Evolutionary conservation across 2,888 invertebrate species (phyloP).

Genomic region (Pinctada fucata): DNA sequence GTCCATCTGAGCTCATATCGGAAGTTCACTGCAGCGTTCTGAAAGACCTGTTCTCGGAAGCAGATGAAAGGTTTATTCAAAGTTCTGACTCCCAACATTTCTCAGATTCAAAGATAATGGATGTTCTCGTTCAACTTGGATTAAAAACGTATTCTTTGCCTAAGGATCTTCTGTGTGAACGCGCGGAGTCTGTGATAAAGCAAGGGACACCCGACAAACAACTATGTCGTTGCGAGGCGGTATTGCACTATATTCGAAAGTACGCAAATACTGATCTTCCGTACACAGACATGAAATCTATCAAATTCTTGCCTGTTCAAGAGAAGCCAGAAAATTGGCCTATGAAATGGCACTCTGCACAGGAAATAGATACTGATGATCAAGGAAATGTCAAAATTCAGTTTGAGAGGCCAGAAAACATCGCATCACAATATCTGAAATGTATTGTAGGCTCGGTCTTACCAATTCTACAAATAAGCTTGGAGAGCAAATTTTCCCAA

Average conservation of each 20-base stretch:
- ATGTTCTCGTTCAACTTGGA: conserved; percentile 11
- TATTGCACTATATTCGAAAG: conserved; percentile 1
- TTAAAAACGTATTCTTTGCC: conserved; percentile 19
- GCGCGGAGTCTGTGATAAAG: neutral
- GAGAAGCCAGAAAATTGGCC: conserved; percentile 50
- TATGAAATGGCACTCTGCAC: conserved; percentile 48
- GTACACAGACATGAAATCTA: neutral
- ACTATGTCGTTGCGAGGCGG: conserved; percentile 1
- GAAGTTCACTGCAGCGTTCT: neutral
- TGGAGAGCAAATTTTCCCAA: too few relatives aligned
- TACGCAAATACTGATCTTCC: neutral
- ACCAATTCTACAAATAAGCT: too few relatives aligned
- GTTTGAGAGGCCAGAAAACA: too few relatives aligned
- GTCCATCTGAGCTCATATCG: conserved; percentile 17
- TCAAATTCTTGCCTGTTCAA: conserved; percentile 48
- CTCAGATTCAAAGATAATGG: neutral
- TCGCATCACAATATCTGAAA: too few relatives aligned
- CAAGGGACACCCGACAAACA: neutral
- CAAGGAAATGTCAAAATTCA: too few relatives aligned
- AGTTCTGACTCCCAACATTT: neutral
- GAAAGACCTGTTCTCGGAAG: conserved; percentile 13
- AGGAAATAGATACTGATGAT: too few relatives aligned
- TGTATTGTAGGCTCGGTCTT: too few relatives aligned
- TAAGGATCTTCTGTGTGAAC: conserved; percentile 17
- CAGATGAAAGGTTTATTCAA: conserved; percentile 26